Percentiles rank a stretch among this genome's conserved stretches.
Evolutionary conservation across 2,113 vertebrate genomes (phyloP).

Genomic region (Actenoides lindsayi): DNA sequence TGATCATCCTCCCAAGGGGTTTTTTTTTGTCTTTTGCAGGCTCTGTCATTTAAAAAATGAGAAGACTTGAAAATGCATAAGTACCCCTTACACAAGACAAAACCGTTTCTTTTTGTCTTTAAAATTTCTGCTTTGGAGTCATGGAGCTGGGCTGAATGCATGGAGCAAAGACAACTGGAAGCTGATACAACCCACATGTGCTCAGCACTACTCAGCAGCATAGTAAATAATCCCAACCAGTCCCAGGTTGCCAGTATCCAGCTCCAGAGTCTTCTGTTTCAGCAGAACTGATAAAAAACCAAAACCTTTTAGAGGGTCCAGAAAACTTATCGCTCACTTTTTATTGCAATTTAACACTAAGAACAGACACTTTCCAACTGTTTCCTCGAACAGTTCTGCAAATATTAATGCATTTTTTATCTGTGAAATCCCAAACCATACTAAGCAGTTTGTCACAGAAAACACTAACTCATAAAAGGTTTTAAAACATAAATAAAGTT

Average conservation of each 20-base stretch:
- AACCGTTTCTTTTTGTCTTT: background rate
- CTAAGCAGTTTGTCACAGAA: background rate
- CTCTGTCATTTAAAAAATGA: background rate
- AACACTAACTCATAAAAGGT: background rate
- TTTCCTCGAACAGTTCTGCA: background rate
- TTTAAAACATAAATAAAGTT: background rate
- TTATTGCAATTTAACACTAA: background rate
- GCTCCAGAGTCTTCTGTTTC: background rate
- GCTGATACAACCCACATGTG: background rate
- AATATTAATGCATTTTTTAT: background rate
- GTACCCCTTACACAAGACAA: background rate
- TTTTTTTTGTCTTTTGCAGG: background rate
- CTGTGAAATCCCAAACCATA: background rate
- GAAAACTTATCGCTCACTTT: background rate
- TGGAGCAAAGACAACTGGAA: background rate
- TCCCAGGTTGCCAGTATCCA: background rate
- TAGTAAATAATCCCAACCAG: background rate
- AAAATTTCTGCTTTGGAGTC: background rate
- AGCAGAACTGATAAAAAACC: background rate
- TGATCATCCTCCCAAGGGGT: background rate
- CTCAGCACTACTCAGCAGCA: background rate
- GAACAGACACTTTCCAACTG: background rate
- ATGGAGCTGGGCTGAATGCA: background rate
- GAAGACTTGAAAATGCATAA: background rate
- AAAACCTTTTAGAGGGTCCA: background rate